Percentiles rank a stretch among this genome's conserved stretches.
Evolutionary conservation across 2,113 vertebrate genomes (phyloP).

Genomic region (Patagioenas fasciata): DNA sequence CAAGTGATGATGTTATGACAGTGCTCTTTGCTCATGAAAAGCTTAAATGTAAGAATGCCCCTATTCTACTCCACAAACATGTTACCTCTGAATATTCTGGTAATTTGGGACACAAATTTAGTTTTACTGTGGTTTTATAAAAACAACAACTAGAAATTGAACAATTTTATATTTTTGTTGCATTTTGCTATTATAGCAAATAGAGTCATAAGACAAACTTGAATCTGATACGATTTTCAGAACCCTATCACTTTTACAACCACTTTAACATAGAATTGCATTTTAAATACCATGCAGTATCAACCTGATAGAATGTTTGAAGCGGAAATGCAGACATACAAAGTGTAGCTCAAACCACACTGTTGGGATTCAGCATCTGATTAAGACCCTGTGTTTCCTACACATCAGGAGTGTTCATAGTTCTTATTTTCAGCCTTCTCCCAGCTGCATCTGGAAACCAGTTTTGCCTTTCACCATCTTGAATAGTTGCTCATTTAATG

Average conservation of each 20-base stretch:
- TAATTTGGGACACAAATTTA: background rate
- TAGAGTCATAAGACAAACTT: background rate
- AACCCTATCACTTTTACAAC: background rate
- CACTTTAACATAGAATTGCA: background rate
- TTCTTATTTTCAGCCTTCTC: background rate
- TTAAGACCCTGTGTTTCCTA: background rate
- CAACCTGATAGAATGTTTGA: background rate
- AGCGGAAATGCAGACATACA: background rate
- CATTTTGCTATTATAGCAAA: background rate
- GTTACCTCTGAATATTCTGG: background rate
- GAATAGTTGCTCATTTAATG: background rate
- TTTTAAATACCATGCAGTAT: background rate
- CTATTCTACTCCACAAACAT: background rate
- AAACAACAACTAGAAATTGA: background rate
- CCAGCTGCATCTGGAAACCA: background rate
- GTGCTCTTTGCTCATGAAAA: background rate
- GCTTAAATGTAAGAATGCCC: background rate
- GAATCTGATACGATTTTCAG: background rate
- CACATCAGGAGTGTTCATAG: background rate
- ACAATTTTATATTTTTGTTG: background rate
- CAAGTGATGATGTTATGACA: background rate
- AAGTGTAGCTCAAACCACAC: background rate
- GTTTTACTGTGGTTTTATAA: background rate
- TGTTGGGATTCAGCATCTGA: background rate
- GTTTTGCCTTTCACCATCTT: conserved; percentile 15